These are phyloP conservation scores for Corbicula japonica DNA, from an alignment of 2,888 invertebrate species.

Conservation along the genomic window DNA sequence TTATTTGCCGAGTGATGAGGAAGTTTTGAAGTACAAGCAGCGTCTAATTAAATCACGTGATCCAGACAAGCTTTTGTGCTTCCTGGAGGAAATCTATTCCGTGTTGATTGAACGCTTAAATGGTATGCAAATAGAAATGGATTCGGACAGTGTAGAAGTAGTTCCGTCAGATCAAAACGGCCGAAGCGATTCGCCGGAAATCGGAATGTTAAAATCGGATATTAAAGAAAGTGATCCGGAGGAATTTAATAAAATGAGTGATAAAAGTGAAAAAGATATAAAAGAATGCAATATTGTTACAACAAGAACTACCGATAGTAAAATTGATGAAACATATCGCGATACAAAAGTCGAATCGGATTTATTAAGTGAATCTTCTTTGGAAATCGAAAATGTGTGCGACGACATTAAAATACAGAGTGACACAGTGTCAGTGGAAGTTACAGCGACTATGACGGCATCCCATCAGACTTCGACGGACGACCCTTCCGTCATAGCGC, in stretches of 20 bases:
- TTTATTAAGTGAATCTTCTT: conserved; percentile 2
- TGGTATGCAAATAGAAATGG: conserved; percentile 88
- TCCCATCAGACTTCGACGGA: not conserved
- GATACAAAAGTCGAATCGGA: conserved; percentile 14
- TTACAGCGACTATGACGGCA: too few relatives aligned
- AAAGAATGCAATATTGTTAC: too few relatives aligned
- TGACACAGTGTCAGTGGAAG: too few relatives aligned
- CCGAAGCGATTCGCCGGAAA: conserved; percentile 16
- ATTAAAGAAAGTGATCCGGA: conserved; percentile 14
- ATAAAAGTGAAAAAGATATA: conserved; percentile 25
- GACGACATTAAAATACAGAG: not conserved
- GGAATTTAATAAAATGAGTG: conserved; percentile 27
- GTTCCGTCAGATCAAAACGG: conserved; percentile 55
- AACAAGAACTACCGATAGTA: too few relatives aligned
- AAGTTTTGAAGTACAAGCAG: conserved; percentile 29
- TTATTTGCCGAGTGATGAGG: conserved; percentile 33
- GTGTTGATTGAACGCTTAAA: conserved; percentile 66
- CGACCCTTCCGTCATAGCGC: too few relatives aligned
- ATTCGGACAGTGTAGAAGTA: conserved; percentile 75
- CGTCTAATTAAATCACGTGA: conserved; percentile 56
- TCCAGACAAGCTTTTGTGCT: conserved; percentile 49
- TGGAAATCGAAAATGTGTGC: too few relatives aligned
- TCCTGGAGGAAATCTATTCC: conserved; percentile 56
- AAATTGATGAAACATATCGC: too few relatives aligned
- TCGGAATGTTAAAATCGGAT: conserved; percentile 31